phyloP scores from a whole-genome alignment of 2,113 vertebrate species.

The Cranoglanis bouderius region DNA sequence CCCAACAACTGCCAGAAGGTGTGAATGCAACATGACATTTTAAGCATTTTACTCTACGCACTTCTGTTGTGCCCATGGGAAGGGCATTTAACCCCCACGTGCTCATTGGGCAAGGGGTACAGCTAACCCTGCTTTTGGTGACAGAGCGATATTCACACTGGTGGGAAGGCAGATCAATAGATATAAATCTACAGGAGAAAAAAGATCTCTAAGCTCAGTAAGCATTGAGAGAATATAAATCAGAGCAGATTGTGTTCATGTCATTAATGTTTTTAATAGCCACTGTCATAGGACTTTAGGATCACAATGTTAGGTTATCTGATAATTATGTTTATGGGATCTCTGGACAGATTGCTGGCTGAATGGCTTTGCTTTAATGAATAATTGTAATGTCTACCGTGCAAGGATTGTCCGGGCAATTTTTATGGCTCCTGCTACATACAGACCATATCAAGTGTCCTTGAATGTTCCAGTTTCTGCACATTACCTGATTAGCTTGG shows the following conservation, averaged over 20 bases:
- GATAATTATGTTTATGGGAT: conserved; percentile 9
- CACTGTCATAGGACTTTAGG: conserved; percentile 5
- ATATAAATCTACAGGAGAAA: background rate
- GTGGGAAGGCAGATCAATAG: background rate
- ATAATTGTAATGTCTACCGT: background rate
- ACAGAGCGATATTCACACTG: background rate
- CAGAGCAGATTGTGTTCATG: background rate
- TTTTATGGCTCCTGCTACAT: background rate
- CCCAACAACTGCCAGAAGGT: background rate
- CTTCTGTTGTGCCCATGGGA: background rate
- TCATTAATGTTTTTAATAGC: background rate
- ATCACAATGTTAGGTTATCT: background rate
- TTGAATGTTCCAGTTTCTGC: background rate
- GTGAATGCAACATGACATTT: conserved; percentile 4
- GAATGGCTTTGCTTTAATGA: background rate
- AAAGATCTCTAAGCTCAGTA: background rate
- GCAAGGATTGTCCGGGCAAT: background rate
- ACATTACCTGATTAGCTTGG: conserved; percentile 13
- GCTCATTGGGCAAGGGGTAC: background rate
- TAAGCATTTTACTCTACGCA: background rate
- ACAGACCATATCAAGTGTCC: background rate
- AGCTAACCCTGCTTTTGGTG: background rate
- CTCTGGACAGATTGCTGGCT: background rate
- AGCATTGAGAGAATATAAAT: background rate
- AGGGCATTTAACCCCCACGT: background rate